Percentiles rank a stretch among this genome's conserved stretches.
Evolutionary conservation across 1,140 invertebrate species (phyloP).

Genomic region (Rhagoletis pomonella): DNA sequence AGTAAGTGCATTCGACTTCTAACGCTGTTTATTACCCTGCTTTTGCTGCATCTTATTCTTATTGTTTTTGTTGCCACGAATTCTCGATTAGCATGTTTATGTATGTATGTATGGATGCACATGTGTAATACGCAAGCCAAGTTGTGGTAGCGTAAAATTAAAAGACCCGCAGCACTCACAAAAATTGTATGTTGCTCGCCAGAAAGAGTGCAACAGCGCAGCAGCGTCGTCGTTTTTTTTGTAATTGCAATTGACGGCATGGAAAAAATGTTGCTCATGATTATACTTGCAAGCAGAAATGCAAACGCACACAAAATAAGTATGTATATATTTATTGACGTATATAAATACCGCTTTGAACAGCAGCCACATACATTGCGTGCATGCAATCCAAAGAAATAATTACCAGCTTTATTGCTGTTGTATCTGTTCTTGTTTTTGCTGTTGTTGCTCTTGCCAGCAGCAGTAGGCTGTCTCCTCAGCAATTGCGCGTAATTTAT

Average conservation of each 20-base stretch:
- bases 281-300: background rate
- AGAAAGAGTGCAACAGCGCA: no score
- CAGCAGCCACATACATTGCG: slow-evolving; percentile 23
- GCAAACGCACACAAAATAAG: background rate
- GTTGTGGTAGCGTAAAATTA: background rate
- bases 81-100: slow-evolving; percentile 19
- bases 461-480: slow-evolving; percentile 15
- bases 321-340: background rate
- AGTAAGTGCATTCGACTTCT: background rate
- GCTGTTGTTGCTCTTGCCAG: slow-evolving; percentile 7
- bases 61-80: background rate
- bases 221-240: background rate
- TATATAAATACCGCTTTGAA: background rate
- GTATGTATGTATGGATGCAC: no score
- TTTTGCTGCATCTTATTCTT: background rate
- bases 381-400: slow-evolving; percentile 30
- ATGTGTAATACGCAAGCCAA: slow-evolving; percentile 12
- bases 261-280: slow-evolving; percentile 9
- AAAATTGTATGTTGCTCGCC: slow-evolving; percentile 2
- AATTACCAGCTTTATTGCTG: slow-evolving; percentile 5
- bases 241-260: background rate
- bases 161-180: slow-evolving; percentile 5
- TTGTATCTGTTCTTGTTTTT: background rate
- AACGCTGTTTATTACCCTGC: background rate
- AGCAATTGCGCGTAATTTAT: slow-evolving; percentile 37